These are phyloP conservation scores for Echiichthys vipera DNA, from an alignment of 2,797 vertebrate genomes.

Conservation along the genomic window DNA sequence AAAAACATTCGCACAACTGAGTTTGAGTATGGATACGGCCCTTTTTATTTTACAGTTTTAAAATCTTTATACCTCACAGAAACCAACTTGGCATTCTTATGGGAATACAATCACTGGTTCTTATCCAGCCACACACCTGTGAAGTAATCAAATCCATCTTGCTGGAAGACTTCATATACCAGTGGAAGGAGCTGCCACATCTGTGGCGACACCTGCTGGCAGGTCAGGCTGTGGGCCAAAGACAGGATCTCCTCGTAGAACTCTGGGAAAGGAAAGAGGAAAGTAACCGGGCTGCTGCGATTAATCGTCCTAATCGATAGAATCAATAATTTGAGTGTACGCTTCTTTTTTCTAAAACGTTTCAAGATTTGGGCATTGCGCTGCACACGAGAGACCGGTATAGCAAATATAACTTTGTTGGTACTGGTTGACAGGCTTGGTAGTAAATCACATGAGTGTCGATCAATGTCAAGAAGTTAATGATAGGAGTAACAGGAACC, in stretches of 20 bases:
- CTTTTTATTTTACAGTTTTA: not conserved
- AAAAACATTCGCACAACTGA: conserved; percentile 16
- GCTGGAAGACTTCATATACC: conserved; percentile 98
- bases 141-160: conserved; percentile 99
- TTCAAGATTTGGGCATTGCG: no score
- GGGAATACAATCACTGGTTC: not conserved
- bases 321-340: no score
- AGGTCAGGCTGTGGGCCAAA: conserved; percentile 97
- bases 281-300: no score
- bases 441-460: no score
- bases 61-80: not conserved
- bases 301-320: no score
- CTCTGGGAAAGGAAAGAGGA: conserved; percentile 79
- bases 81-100: not conserved
- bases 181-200: conserved; percentile 99
- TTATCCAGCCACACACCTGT: conserved; percentile 85
- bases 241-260: conserved; percentile 99
- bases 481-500: no score
- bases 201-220: conserved; percentile 97
- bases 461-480: no score
- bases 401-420: no score
- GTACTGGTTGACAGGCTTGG: no score
- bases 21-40: no score
- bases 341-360: no score
- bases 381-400: no score